These are phyloP conservation scores for Zaprionus nigranus DNA, from an alignment of 1,140 invertebrate species.

Conservation along the genomic window DNA sequence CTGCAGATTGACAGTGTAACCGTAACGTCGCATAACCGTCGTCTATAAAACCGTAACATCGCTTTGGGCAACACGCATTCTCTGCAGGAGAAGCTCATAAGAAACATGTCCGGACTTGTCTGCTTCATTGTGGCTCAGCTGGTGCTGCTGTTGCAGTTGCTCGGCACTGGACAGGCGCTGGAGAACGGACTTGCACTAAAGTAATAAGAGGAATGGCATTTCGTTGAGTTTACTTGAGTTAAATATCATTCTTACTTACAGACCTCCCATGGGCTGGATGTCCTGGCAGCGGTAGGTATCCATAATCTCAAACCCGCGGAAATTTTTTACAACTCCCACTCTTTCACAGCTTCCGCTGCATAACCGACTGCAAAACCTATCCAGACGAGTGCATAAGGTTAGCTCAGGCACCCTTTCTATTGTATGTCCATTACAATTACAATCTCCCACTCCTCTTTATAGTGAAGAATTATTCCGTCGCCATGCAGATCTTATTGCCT, in stretches of 20 bases:
- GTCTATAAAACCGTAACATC: slow-evolving; percentile 43
- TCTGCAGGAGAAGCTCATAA: slow-evolving; percentile 13
- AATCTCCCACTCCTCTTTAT: neutral
- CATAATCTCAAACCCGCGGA: neutral
- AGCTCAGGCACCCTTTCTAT: neutral
- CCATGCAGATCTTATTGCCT: slow-evolving; percentile 91
- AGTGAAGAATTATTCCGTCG: slow-evolving; percentile 92
- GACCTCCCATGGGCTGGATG: slow-evolving; percentile 95
- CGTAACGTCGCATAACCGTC: neutral
- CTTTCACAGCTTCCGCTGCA: slow-evolving; percentile 90
- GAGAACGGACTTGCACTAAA: slow-evolving; percentile 91
- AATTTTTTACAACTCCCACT: neutral
- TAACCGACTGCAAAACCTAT: slow-evolving; percentile 96
- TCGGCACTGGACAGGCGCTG: slow-evolving; percentile 82
- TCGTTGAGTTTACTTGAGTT: slow-evolving; percentile 3
- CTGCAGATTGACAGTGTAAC: slow-evolving; percentile 42
- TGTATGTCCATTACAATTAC: neutral
- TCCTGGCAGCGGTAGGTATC: slow-evolving; percentile 91
- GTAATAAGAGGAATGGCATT: slow-evolving; percentile 21
- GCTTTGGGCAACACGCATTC: slow-evolving; percentile 48
- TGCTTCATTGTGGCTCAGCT: slow-evolving; percentile 13
- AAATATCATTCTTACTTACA: slow-evolving; percentile 79
- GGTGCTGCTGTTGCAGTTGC: slow-evolving; percentile 49
- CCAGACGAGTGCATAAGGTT: slow-evolving; percentile 97
- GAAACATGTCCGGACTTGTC: slow-evolving; percentile 35